Conservation (phyloP, 1,140 invertebrate genomes). For the Thalassaphorura encarpata region DNA sequence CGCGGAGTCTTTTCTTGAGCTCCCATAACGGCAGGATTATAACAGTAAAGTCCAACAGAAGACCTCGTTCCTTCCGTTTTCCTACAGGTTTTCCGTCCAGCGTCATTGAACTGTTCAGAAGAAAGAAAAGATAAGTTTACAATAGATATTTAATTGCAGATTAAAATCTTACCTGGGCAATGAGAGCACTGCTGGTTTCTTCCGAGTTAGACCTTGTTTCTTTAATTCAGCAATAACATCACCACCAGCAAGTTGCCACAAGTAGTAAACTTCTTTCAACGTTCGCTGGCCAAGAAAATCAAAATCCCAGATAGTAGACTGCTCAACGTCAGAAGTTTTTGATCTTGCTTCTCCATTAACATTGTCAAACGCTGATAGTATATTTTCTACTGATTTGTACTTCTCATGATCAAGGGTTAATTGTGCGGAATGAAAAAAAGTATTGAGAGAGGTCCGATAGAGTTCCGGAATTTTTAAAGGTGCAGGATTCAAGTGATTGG, state of each 20-base stretch:
- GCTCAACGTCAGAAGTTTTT: too few species aligned
- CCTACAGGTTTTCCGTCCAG: conserved; percentile 71
- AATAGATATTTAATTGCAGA: conserved; percentile 8
- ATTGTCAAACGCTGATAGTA: too few species aligned
- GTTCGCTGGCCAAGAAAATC: too few species aligned
- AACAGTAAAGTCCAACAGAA: conserved; percentile 69
- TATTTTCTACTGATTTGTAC: too few species aligned
- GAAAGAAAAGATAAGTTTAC: conserved; percentile 13
- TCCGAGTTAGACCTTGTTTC: conserved; percentile 76
- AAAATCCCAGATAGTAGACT: too few species aligned
- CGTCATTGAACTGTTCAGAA: conserved; percentile 57
- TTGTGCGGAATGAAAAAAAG: too few species aligned
- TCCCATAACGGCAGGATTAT: conserved; percentile 69
- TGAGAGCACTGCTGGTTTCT: conserved; percentile 44
- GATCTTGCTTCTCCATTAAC: too few species aligned
- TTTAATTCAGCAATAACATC: conserved; percentile 83
- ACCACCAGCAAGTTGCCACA: conserved; percentile 91
- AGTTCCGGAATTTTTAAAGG: too few species aligned
- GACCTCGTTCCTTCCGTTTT: conserved; percentile 59
- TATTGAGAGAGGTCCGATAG: too few species aligned
- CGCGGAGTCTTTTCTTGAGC: conserved; percentile 62
- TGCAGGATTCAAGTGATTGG: too few species aligned
- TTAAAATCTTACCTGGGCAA: conserved; percentile 41
- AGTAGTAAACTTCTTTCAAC: conserved; percentile 76
- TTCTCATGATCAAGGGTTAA: too few species aligned